Base-by-base conservation (phyloP, 1,140 invertebrate species). In the Sitobion miscanthi region DNA sequence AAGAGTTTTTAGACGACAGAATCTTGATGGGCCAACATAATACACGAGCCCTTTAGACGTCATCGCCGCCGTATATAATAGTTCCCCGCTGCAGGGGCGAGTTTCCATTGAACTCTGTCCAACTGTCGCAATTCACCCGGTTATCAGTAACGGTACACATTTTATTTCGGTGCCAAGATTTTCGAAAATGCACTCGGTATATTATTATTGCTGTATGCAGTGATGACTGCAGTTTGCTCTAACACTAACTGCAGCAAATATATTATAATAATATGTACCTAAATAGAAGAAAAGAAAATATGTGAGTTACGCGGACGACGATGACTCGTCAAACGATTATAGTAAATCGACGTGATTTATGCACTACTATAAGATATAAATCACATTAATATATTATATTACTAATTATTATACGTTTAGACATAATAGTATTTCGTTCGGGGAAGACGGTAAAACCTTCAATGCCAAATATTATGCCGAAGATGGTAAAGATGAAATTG, bases 1-100 rank as follows among this genome's bases (percentile, higher is more conserved):
- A 83, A 83, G 91, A 83, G 91, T 92, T 92, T 92, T 49, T 52
- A 38, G 42, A 92, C 21, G 45, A 92, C 91, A 83, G 42, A 83
- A 82, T 92, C 45, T 52, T 92, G 69, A 92, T 52, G 91, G 69
- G 47, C 91, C 11, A 77, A 69, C 90, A 91, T 91, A 77, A 38
- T 77, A 54, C 77, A 52, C 42, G 11, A 35, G 62, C 69, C 45
- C 45, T 91, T 49, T 77, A 77, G 90, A 77, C 69, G 49, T 45
- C 62, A 83, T 47, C n/a, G 35, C 35, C 87, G 2, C 4, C 49
- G n/a, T 35, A 45, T 25, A 45, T 14, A 45, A 45, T 14, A 45
- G 82, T 42, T 47, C n/a, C 54, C 49, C 4, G 42, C 42, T 23
- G 35, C 23, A 11, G 35, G 21, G 49, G 87, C 21, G 20, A n/a